A percentile compares a stretch with the other conserved stretches of the same genome.
phyloP scores from a whole-genome alignment of 2,888 invertebrate species.

The Melanotus villosus region DNA sequence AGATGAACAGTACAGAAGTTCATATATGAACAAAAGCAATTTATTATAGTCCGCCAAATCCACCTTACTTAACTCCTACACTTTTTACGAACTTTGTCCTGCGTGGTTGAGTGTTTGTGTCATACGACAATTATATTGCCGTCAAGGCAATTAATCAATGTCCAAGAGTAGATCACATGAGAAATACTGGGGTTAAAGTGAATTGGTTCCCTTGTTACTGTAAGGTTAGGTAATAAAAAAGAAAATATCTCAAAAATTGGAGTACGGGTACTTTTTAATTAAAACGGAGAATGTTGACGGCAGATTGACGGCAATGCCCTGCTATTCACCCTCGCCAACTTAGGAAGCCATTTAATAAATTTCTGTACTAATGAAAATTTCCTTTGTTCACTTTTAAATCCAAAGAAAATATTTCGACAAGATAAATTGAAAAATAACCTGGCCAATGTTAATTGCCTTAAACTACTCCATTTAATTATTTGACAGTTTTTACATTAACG shows the following conservation, averaged over 20 bases:
- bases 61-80: neutral
- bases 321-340: constrained; percentile 10
- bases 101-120: neutral
- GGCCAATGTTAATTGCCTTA: neutral
- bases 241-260: neutral
- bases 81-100: neutral
- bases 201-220: neutral
- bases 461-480: too few relatives aligned
- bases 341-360: constrained; percentile 11
- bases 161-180: neutral
- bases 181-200: neutral
- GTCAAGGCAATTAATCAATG: neutral
- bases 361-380: constrained; percentile 9
- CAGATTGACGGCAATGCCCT: constrained; percentile 7
- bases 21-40: constrained; percentile 1
- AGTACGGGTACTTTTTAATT: constrained; percentile 6
- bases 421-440: neutral
- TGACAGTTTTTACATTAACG: too few relatives aligned
- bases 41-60: neutral
- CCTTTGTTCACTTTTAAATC: constrained; percentile 1
- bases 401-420: neutral
- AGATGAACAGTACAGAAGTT: neutral
- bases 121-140: neutral
- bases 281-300: constrained; percentile 8
- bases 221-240: neutral